A percentile compares a stretch with the other conserved stretches of the same genome.
Evolutionary conservation across 2,113 vertebrate genomes (phyloP).

Genomic region (Progne subis): DNA sequence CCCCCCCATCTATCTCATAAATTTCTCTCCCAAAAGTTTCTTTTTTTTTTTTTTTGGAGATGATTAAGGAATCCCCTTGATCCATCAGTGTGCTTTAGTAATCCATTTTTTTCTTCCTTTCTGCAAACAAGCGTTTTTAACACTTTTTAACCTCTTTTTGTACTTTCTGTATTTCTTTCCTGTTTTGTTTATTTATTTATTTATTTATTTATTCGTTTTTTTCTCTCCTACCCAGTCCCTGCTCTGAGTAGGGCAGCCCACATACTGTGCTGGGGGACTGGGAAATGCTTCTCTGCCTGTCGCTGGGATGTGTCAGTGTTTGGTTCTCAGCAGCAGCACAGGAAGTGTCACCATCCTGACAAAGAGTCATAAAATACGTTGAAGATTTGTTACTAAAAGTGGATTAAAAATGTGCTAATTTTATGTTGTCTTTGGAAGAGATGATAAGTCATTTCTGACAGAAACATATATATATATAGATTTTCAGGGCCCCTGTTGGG

Average conservation of each 20-base stretch:
- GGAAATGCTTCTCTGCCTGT: neutral
- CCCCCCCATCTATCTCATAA: fast-evolving
- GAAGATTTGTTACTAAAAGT: constrained; percentile 20
- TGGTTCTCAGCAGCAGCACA: neutral
- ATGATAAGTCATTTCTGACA: neutral
- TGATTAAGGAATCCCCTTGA: neutral
- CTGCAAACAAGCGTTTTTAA: neutral
- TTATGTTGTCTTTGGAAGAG: neutral
- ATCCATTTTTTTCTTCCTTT: neutral
- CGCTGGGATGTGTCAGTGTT: neutral
- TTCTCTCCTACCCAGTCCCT: fast-evolving
- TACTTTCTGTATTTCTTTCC: neutral
- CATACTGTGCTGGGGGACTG: fast-evolving
- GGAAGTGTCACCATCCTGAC: constrained; percentile 11
- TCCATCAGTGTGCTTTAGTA: neutral
- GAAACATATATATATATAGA: neutral
- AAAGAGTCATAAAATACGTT: neutral
- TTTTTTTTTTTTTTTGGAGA: neutral
- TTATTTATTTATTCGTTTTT: no score
- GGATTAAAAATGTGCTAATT: neutral
- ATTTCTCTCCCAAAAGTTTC: neutral
- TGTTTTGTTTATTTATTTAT: no score
- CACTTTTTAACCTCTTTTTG: neutral
- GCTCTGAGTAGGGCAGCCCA: neutral
- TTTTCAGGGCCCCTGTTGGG: neutral